Conservation (phyloP, 2,888 invertebrate genomes). For the Unio pictorum region DNA sequence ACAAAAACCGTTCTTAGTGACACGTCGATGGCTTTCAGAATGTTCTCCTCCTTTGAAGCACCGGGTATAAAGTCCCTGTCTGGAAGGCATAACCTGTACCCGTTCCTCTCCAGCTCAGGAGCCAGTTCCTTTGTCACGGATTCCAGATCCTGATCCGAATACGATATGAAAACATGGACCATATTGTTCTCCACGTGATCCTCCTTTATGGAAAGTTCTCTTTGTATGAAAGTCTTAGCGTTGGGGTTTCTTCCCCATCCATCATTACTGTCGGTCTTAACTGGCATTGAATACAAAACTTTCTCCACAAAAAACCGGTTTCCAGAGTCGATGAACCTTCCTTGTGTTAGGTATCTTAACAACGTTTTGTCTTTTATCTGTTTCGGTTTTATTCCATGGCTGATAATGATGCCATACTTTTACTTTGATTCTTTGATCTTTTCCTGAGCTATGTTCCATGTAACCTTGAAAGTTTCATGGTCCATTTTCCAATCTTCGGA, state of each 20-base stretch:
- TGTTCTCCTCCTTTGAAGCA: conserved; percentile 43
- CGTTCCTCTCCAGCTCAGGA: conserved; percentile 27
- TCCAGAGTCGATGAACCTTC: conserved; percentile 29
- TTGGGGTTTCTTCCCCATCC: conserved; percentile 4
- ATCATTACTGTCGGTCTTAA: conserved; percentile 3
- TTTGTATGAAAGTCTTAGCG: conserved; percentile 9
- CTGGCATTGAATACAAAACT: conserved; percentile 39
- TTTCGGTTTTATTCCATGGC: conserved; percentile 20
- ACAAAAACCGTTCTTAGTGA: conserved; percentile 37
- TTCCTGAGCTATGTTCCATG: conserved; percentile 41
- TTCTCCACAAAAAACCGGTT: conserved; percentile 33
- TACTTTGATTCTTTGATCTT: conserved; percentile 39
- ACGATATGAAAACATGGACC: conserved; percentile 36
- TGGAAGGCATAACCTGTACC: conserved; percentile 30
- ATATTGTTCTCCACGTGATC: conserved; percentile 2
- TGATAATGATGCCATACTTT: conserved; percentile 38
- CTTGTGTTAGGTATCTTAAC: conserved; percentile 30
- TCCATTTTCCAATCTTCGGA: conserved; percentile 25
- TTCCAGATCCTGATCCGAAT: conserved; percentile 31
- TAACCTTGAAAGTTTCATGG: conserved; percentile 29
- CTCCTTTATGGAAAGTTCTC: conserved; percentile 10
- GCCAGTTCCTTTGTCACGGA: conserved; percentile 29
- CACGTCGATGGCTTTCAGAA: conserved; percentile 30
- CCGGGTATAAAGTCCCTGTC: conserved; percentile 49
- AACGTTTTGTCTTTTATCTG: conserved; percentile 36